Conservation (phyloP, 2,113 vertebrate species). For the Rhinolophus sinicus region DNA sequence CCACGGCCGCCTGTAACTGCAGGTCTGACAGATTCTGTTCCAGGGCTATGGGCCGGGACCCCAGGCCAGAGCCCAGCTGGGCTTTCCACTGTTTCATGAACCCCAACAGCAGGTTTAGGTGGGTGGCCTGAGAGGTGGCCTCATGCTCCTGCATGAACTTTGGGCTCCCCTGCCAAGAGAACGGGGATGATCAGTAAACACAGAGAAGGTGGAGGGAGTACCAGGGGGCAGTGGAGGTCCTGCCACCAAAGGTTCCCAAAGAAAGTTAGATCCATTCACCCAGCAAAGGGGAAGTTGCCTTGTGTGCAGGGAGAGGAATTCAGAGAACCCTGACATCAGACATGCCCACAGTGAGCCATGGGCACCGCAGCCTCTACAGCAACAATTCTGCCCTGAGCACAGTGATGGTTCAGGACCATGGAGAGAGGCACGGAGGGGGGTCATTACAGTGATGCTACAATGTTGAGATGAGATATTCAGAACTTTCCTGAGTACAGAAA, state of each 20-base stretch:
- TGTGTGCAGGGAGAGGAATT: not conserved
- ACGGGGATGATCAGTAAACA: not conserved
- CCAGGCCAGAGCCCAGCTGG: slow-evolving; percentile 49
- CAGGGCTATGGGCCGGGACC: not conserved
- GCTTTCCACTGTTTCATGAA: slow-evolving; percentile 81
- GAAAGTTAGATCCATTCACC: not conserved
- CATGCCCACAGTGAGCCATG: rapidly evolving
- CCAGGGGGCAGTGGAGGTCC: not conserved
- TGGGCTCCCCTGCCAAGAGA: slow-evolving; percentile 83
- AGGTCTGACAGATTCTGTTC: slow-evolving; percentile 74
- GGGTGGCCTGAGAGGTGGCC: slow-evolving; percentile 76
- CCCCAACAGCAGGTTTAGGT: slow-evolving; percentile 87
- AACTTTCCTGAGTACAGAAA: not conserved
- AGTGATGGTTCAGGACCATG: slow-evolving; percentile 61
- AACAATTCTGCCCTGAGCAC: rapidly evolving
- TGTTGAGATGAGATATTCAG: not conserved
- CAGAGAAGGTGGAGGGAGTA: not conserved
- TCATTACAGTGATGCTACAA: not conserved
- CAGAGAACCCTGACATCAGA: not conserved
- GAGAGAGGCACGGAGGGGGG: slow-evolving; percentile 9
- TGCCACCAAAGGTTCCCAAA: not conserved
- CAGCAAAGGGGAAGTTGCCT: not conserved
- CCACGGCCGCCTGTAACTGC: slow-evolving; percentile 73
- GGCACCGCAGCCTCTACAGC: not conserved
- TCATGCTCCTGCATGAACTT: slow-evolving; percentile 88